Percentiles rank a stretch among this genome's conserved stretches.
Evolutionary conservation across 2,113 vertebrate genomes (phyloP).

Genomic region (Gracilinanus agilis): DNA sequence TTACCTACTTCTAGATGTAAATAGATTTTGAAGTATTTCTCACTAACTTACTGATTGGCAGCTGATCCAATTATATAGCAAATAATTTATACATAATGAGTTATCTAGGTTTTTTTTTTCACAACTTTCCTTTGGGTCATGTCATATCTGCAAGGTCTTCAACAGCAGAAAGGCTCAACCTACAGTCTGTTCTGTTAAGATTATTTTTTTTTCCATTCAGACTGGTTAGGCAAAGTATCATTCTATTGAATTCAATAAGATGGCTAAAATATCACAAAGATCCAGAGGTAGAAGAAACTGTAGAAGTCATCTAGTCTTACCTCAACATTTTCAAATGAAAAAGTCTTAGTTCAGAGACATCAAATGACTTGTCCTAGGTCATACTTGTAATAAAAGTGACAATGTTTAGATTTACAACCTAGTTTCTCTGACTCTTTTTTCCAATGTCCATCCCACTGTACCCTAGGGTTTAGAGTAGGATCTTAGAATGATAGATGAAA

Average conservation of each 20-base stretch:
- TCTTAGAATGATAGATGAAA: background rate
- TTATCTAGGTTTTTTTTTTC: background rate
- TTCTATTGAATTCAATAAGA: background rate
- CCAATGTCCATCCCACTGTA: background rate
- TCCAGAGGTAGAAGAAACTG: too few species aligned
- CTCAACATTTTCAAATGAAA: background rate
- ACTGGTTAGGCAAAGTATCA: background rate
- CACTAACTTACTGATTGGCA: background rate
- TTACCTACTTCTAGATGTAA: background rate
- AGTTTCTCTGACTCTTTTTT: background rate
- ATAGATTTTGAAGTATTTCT: background rate
- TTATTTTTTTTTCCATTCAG: background rate
- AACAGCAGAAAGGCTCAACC: background rate
- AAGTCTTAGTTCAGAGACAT: background rate
- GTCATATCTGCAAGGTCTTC: background rate
- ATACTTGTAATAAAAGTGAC: too few species aligned
- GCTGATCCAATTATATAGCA: background rate
- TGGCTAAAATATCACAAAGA: background rate
- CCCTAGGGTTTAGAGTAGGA: background rate
- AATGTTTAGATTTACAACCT: background rate
- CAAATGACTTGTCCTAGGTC: too few species aligned
- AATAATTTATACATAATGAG: background rate
- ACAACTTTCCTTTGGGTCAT: background rate
- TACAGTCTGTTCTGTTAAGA: background rate
- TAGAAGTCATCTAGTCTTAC: background rate